A percentile compares a stretch with the other conserved stretches of the same genome.
Conservation (phyloP, 2,113 vertebrate genomes). For the Clupea harengus region DNA sequence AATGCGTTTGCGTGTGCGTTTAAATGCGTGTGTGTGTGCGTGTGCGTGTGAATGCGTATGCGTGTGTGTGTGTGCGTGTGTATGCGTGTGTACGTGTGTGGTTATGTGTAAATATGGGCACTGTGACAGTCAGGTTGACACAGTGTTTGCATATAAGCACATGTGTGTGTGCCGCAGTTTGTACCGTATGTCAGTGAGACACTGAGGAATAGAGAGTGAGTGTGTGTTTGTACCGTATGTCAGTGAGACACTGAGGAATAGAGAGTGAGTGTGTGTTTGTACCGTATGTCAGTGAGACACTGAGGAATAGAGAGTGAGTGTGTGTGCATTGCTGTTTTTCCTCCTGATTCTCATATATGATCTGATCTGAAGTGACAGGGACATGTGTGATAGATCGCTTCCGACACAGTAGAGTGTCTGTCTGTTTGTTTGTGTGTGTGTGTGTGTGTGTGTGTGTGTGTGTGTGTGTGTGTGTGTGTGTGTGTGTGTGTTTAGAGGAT, state of each 20-base stretch:
- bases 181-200: neutral
- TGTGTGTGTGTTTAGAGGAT: neutral
- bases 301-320: neutral
- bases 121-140: neutral
- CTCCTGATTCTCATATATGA: neutral
- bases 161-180: neutral
- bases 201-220: neutral
- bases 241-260: neutral
- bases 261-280: neutral
- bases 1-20: too few relatives aligned
- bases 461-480: neutral
- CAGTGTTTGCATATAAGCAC: conserved; percentile 5
- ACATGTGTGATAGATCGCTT: conserved; percentile 3
- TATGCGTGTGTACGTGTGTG: neutral
- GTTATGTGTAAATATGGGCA: conserved; percentile 6
- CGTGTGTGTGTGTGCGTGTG: neutral
- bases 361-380: neutral
- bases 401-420: neutral
- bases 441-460: neutral
- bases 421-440: neutral
- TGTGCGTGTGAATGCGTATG: neutral
- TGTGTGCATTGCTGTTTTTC: neutral
- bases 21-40: neutral
- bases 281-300: neutral
- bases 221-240: neutral